Conservation (phyloP, 2,888 invertebrate species). For the Drosophila ustulata region DNA sequence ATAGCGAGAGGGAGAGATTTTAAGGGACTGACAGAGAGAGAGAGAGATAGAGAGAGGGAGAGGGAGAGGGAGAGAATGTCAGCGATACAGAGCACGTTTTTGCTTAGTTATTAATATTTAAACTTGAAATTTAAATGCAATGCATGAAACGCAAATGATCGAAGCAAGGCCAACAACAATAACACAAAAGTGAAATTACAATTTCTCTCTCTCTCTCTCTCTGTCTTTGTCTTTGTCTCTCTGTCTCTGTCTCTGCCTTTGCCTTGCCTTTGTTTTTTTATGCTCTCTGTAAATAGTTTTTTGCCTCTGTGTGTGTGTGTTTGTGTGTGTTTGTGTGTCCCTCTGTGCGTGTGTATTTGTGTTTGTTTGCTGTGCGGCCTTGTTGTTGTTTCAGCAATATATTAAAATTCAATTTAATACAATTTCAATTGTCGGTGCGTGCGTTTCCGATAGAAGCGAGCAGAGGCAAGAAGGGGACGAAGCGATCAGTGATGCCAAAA, state of each 20-base stretch:
- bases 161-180: conserved; percentile 36
- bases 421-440: conserved; percentile 77
- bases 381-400: conserved; percentile 60
- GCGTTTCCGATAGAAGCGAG: conserved; percentile 39
- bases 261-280: conserved; percentile 12
- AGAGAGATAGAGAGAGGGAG: conserved; percentile 12
- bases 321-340: neutral
- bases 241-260: neutral
- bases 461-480: neutral
- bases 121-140: conserved; percentile 72
- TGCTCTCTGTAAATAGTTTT: conserved; percentile 40
- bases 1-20: conserved; percentile 6
- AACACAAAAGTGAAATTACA: conserved; percentile 46
- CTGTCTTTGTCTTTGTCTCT: neutral
- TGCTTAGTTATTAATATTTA: conserved; percentile 73
- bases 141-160: conserved; percentile 64
- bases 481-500: neutral
- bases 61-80: conserved; percentile 2
- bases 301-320: neutral
- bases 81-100: conserved; percentile 49
- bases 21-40: conserved; percentile 1
- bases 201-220: conserved; percentile 14
- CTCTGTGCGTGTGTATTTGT: conserved; percentile 28
- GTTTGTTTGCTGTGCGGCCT: conserved; percentile 28
- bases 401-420: conserved; percentile 80